Evolutionary conservation across 1,140 invertebrate genomes (phyloP).

Genomic region (Diploscapter pachys): DNA sequence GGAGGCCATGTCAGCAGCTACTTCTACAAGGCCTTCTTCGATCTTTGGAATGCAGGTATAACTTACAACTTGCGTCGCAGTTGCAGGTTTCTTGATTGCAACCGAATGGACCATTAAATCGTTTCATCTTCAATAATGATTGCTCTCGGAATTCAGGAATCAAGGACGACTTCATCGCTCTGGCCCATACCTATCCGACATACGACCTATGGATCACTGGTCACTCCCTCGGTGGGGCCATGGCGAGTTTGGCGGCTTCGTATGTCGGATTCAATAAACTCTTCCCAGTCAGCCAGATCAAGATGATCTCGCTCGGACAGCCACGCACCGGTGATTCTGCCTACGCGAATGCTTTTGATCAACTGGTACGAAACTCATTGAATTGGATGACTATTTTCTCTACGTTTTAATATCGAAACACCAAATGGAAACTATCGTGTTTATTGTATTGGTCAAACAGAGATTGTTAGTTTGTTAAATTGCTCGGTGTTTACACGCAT

Average conservation of each 20-base stretch:
- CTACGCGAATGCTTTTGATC: too few relatives aligned
- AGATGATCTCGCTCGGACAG: slow-evolving; percentile 47
- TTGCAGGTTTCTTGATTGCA: too few relatives aligned
- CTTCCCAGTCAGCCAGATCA: slow-evolving; percentile 25
- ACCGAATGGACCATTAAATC: too few relatives aligned
- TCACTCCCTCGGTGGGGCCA: slow-evolving; percentile 46
- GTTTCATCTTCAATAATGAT: too few relatives aligned
- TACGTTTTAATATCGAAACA: too few relatives aligned
- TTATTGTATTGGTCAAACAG: too few relatives aligned
- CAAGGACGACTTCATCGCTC: slow-evolving; percentile 35
- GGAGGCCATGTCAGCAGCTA: slow-evolving; percentile 45
- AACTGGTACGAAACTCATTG: too few relatives aligned
- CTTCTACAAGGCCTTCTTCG: slow-evolving; percentile 41
- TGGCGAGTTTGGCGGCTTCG: slow-evolving; percentile 43
- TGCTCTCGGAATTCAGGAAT: slow-evolving; percentile 18
- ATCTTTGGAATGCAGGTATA: slow-evolving; percentile 29
- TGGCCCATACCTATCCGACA: slow-evolving; percentile 35
- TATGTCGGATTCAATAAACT: slow-evolving; percentile 23
- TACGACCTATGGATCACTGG: slow-evolving; percentile 44
- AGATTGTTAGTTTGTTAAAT: too few relatives aligned
- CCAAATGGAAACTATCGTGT: too few relatives aligned
- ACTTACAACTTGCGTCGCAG: too few relatives aligned
- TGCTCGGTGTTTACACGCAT: too few relatives aligned
- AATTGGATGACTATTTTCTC: too few relatives aligned
- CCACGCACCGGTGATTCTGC: slow-evolving; percentile 41